Conservation (phyloP, 2,888 invertebrate genomes). For the Ophion costatus region DNA sequence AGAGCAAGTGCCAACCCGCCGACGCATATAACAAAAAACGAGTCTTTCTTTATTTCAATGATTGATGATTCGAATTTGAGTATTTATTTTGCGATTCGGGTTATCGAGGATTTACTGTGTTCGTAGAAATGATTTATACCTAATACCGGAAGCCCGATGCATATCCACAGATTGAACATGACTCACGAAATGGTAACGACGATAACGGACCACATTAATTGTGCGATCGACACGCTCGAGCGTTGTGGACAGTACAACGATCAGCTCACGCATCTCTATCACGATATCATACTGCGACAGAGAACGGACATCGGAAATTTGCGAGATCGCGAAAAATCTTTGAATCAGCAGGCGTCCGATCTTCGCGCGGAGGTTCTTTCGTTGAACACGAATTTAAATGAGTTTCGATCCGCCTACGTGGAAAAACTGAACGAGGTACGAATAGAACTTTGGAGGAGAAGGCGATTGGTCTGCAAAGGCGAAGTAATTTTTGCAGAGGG, state of each 20-base stretch:
- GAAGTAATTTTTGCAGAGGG: slow-evolving; percentile 48
- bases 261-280: slow-evolving; percentile 67
- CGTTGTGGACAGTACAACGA: slow-evolving; percentile 68
- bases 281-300: slow-evolving; percentile 64
- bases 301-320: slow-evolving; percentile 51
- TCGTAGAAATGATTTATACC: neutral
- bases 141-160: neutral
- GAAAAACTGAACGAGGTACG: slow-evolving; percentile 45
- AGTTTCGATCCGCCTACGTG: slow-evolving; percentile 13
- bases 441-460: neutral
- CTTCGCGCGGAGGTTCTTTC: slow-evolving; percentile 14
- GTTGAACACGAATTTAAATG: slow-evolving; percentile 35
- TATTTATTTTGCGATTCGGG: too few species aligned
- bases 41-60: too few species aligned
- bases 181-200: slow-evolving; percentile 68
- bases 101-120: neutral
- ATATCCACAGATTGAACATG: slow-evolving; percentile 65
- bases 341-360: slow-evolving; percentile 11
- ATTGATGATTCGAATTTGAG: too few species aligned
- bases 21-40: neutral
- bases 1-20: neutral
- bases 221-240: slow-evolving; percentile 69
- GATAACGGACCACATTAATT: slow-evolving; percentile 71
- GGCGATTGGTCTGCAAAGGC: too few species aligned
- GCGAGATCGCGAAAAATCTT: slow-evolving; percentile 28